Conservation (phyloP, 2,797 vertebrate genomes). For the Crenuchus spilurus region DNA sequence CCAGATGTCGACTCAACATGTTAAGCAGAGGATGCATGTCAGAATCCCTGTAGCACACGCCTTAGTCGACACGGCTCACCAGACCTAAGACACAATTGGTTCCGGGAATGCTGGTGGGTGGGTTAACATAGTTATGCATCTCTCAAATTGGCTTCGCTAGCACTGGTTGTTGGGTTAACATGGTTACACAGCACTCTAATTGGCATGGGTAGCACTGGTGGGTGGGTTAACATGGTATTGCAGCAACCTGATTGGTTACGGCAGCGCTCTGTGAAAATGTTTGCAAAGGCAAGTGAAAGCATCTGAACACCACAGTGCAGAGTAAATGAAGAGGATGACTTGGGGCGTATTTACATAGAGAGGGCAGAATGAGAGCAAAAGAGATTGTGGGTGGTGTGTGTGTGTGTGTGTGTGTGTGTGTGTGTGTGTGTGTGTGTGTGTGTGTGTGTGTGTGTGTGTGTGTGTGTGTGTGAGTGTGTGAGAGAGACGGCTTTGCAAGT, state of each 20-base stretch:
- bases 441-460: not conserved
- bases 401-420: not conserved
- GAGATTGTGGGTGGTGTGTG: not conserved
- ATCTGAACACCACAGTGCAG: not conserved
- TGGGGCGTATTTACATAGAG: constrained; percentile 26
- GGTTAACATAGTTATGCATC: no score
- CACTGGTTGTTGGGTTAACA: constrained; percentile 26
- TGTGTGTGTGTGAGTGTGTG: not conserved
- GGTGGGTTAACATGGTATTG: constrained; percentile 5
- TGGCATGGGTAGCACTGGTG: constrained; percentile 6
- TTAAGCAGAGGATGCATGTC: constrained; percentile 38
- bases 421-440: constrained; percentile 1
- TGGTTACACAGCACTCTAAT: not conserved
- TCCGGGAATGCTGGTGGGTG: not conserved
- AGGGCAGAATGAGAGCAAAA: not conserved
- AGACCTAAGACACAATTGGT: constrained; percentile 22
- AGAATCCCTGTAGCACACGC: constrained; percentile 40
- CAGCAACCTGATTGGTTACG: constrained; percentile 2
- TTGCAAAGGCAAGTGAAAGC: constrained; percentile 12
- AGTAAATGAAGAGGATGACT: constrained; percentile 24
- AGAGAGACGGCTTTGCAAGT: not conserved
- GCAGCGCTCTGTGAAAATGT: constrained; percentile 8
- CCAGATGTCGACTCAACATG: constrained; percentile 50
- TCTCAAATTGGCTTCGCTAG: not conserved
- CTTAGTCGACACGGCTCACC: constrained; percentile 32